Conservation (phyloP, 2,888 invertebrate genomes). For the Drosophila seclusa region DNA sequence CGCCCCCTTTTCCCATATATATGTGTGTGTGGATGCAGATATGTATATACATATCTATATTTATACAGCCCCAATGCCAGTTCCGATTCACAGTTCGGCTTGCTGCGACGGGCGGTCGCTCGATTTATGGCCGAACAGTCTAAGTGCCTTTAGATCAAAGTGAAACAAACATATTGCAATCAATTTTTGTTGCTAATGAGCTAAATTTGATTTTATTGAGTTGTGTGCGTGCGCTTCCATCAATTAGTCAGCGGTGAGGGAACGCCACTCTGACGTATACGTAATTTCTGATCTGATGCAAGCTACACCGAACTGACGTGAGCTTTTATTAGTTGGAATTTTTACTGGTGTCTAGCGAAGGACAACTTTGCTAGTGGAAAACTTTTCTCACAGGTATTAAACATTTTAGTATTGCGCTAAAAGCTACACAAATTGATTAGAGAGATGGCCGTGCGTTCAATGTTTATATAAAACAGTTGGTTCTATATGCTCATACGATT, state of each 20-base stretch:
- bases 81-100: conserved; percentile 25
- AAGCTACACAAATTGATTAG: background rate
- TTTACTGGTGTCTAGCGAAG: background rate
- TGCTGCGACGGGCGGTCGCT: conserved; percentile 25
- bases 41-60: conserved; percentile 42
- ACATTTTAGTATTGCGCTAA: background rate
- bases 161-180: conserved; percentile 71
- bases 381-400: background rate
- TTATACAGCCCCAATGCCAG: conserved; percentile 46
- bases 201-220: conserved; percentile 78
- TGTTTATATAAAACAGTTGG: background rate
- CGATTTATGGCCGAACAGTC: conserved; percentile 53
- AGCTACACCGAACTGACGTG: conserved; percentile 30
- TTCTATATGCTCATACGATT: background rate
- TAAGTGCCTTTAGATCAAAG: conserved; percentile 67
- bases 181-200: conserved; percentile 78
- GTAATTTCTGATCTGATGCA: conserved; percentile 28
- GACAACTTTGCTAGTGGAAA: background rate
- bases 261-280: conserved; percentile 43
- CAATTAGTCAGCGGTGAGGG: conserved; percentile 25
- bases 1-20: conserved; percentile 27
- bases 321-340: background rate
- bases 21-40: background rate
- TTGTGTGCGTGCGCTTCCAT: conserved; percentile 42
- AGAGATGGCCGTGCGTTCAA: background rate